These are phyloP conservation scores for Dermolepida albohirtum DNA, from an alignment of 2,888 invertebrate genomes.

Conservation along the genomic window DNA sequence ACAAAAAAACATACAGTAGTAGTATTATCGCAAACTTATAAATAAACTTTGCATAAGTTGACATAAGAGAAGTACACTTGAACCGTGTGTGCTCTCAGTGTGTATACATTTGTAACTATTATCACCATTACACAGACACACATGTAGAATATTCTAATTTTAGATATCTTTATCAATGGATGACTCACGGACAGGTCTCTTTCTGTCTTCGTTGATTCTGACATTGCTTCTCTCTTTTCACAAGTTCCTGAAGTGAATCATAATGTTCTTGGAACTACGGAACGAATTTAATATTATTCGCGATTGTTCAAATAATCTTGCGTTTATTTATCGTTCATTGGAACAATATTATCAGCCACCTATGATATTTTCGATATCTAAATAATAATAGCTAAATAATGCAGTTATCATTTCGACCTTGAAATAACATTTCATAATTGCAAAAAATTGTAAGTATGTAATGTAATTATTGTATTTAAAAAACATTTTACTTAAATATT, in stretches of 20 bases:
- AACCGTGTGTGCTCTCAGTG: conserved; percentile 16
- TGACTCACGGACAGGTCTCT: conserved; percentile 35
- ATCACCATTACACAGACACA: conserved; percentile 25
- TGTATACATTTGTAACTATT: conserved; percentile 40
- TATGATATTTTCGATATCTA: too few species aligned
- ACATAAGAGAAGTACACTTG: conserved; percentile 22
- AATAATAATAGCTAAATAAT: too few species aligned
- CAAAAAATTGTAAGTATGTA: too few species aligned
- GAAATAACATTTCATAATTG: too few species aligned
- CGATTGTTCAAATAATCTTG: too few species aligned
- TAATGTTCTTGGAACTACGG: conserved; percentile 14
- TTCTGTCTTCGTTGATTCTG: conserved; percentile 6
- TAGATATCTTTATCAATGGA: conserved; percentile 41
- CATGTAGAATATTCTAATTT: conserved; percentile 39
- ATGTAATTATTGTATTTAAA: too few species aligned
- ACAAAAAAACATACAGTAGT: conserved; percentile 9
- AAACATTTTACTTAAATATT: too few species aligned
- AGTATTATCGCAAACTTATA: conserved; percentile 33
- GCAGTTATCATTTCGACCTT: too few species aligned
- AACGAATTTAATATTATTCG: conserved; percentile 13
- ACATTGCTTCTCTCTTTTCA: conserved; percentile 5
- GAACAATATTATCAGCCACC: too few species aligned
- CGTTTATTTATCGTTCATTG: too few species aligned
- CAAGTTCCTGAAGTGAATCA: conserved; percentile 41
- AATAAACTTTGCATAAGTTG: conserved; percentile 34